A percentile compares a stretch with the other conserved stretches of the same genome.
These are phyloP conservation scores for Coleophora deauratella DNA, from an alignment of 2,888 invertebrate genomes.

Conservation along the genomic window DNA sequence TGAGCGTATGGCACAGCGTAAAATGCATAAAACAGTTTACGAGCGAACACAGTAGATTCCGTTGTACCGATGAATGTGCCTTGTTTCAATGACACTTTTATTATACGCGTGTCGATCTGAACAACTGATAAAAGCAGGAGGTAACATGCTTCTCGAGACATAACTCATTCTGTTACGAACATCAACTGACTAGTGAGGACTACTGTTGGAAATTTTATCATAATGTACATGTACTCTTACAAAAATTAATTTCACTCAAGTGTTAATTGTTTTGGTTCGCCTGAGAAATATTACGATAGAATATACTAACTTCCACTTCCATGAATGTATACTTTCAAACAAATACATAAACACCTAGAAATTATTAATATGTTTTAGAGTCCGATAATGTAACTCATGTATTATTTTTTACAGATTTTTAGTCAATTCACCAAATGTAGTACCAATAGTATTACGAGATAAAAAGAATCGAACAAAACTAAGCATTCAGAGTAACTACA, in stretches of 20 bases:
- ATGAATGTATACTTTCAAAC: no score
- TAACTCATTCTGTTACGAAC: slow-evolving; percentile 18
- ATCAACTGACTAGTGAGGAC: background rate
- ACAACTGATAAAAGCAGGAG: slow-evolving; percentile 22
- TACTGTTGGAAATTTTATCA: background rate
- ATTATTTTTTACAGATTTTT: slow-evolving; percentile 46
- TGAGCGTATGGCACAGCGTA: slow-evolving; percentile 59
- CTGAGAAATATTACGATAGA: background rate
- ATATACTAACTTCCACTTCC: no score
- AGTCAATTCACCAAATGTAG: slow-evolving; percentile 34
- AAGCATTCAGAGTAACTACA: slow-evolving; percentile 30
- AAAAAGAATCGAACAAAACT: slow-evolving; percentile 38
- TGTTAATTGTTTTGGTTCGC: slow-evolving; percentile 30
- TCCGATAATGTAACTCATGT: background rate
- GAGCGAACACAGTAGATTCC: slow-evolving; percentile 37
- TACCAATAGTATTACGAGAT: slow-evolving; percentile 33
- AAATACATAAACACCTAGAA: no score
- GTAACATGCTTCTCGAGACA: slow-evolving; percentile 19
- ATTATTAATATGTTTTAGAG: no score
- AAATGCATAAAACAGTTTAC: slow-evolving; percentile 44
- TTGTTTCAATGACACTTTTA: slow-evolving; percentile 43
- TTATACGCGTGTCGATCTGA: slow-evolving; percentile 18
- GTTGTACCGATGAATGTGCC: slow-evolving; percentile 41
- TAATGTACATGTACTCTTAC: background rate
- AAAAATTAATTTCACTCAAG: slow-evolving; percentile 26